Evolutionary conservation across 2,888 invertebrate species (phyloP), one percentile per base, ranked within the genome.

Genomic region (Drosophila nigritarsus): DNA sequence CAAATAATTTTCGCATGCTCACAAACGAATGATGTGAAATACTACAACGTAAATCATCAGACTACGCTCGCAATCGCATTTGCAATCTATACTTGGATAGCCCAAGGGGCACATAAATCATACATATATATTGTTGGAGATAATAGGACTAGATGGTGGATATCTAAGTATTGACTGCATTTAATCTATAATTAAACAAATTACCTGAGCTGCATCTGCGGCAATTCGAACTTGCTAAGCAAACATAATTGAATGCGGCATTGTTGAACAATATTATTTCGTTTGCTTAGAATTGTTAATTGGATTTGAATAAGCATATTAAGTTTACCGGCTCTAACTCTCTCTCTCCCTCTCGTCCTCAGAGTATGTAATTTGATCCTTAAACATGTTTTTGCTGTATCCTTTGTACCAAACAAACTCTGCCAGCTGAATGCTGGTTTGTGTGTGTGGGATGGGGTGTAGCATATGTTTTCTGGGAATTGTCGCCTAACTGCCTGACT

Each of bases 401-500:
- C 13, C 13, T 2, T 20, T 7, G 13, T 20, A 13, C 20, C 13
- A 20, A 27, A 29, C 18, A 6, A 29, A 29, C 49, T n/a, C n/a
- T n/a, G 6, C 3, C n/a, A 15, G 1, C 15, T 45, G 1, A 15
- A 24, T 15, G 20, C 7, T 45, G 45, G 20, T 8, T 45, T 15
- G 15, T 6, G 3, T n/a, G 5, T 27, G 34, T 32, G 15, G 2
- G 3, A 30, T 54, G 61, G 49, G 53, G 53, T 61, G 56, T 29
- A 40, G 29, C 11, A 20, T 11, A 20, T 42, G 20, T 20, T 55
- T 42, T 48, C 42, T 18, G 50, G 50, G 55, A 62, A 66, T 65
- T 71, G 80, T 60, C 60, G 76, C 53, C 36, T 7, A 24, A 54
- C 34, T 54, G 36, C 24, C 42, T 38, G 65, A n/a, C 34, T 54